These are phyloP conservation scores for Hyperopisus bebe DNA, from an alignment of 2,113 vertebrate genomes.

Conservation along the genomic window DNA sequence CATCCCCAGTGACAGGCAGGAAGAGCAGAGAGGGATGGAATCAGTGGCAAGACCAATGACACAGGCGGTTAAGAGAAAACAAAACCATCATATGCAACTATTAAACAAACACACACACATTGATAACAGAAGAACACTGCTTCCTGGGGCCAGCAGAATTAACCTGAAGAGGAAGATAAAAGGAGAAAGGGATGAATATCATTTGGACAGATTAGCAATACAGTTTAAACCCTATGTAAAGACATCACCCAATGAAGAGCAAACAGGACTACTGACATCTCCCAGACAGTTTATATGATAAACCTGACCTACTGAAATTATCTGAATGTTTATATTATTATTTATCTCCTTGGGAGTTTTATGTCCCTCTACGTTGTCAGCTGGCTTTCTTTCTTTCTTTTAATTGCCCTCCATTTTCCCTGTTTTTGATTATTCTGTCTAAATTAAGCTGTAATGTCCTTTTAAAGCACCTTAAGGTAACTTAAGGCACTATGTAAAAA, in stretches of 20 bases:
- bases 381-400: neutral
- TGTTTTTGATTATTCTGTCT: neutral
- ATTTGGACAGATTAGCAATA: no score
- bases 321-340: neutral
- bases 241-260: neutral
- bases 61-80: constrained; percentile 9
- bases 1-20: neutral
- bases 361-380: neutral
- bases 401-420: neutral
- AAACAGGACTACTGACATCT: neutral
- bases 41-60: constrained; percentile 33
- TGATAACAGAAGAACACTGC: constrained; percentile 20
- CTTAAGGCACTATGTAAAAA: neutral
- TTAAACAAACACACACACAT: constrained; percentile 27
- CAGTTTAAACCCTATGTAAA: neutral
- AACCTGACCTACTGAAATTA: no score
- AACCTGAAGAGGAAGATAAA: constrained; percentile 43
- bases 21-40: constrained; percentile 11
- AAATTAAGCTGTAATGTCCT: neutral
- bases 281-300: neutral
- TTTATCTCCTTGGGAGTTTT: neutral
- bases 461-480: neutral
- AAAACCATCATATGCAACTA: constrained; percentile 37
- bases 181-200: neutral
- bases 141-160: constrained; percentile 24